phyloP scores from a whole-genome alignment of 2,797 vertebrate genomes.

The Enteromius viviparus region DNA sequence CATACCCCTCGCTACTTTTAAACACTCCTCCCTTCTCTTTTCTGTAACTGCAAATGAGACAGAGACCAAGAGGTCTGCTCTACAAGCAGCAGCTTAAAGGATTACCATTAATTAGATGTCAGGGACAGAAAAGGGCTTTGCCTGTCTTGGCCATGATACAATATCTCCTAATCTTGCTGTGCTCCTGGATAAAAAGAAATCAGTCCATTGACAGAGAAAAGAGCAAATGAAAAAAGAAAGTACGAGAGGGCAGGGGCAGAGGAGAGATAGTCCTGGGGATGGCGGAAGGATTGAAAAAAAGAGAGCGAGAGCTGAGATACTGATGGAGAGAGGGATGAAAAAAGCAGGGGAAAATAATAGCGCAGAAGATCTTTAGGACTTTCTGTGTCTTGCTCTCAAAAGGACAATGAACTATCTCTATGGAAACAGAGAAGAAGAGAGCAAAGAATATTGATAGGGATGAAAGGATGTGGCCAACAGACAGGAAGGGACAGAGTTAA shows the following conservation, averaged over 20 bases:
- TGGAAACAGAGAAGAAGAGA: slow-evolving; percentile 65
- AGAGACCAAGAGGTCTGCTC: slow-evolving; percentile 74
- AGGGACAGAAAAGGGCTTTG: slow-evolving; percentile 80
- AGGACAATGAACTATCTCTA: slow-evolving; percentile 71
- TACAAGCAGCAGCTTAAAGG: slow-evolving; percentile 86
- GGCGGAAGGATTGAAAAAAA: slow-evolving; percentile 66
- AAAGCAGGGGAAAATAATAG: slow-evolving; percentile 60
- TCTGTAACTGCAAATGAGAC: slow-evolving; percentile 79
- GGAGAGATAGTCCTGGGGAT: slow-evolving; percentile 25
- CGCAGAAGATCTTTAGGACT: slow-evolving; percentile 69
- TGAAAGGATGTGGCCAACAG: slow-evolving; percentile 62
- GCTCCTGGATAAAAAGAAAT: slow-evolving; percentile 84
- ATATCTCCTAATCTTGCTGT: slow-evolving; percentile 85
- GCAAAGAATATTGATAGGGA: slow-evolving; percentile 68
- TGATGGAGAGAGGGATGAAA: slow-evolving; percentile 60
- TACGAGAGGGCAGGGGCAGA: slow-evolving; percentile 44
- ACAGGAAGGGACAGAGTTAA: slow-evolving; percentile 67
- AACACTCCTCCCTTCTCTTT: slow-evolving; percentile 38
- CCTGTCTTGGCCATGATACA: slow-evolving; percentile 86
- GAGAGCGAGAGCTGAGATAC: slow-evolving; percentile 65
- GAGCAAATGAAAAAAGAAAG: slow-evolving; percentile 69
- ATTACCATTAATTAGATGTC: slow-evolving; percentile 91
- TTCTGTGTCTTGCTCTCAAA: slow-evolving; percentile 59
- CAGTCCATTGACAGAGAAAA: slow-evolving; percentile 81
- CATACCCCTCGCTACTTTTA: slow-evolving; percentile 50